Conservation (phyloP, 2,797 vertebrate genomes). For the Anomalospiza imberbis region DNA sequence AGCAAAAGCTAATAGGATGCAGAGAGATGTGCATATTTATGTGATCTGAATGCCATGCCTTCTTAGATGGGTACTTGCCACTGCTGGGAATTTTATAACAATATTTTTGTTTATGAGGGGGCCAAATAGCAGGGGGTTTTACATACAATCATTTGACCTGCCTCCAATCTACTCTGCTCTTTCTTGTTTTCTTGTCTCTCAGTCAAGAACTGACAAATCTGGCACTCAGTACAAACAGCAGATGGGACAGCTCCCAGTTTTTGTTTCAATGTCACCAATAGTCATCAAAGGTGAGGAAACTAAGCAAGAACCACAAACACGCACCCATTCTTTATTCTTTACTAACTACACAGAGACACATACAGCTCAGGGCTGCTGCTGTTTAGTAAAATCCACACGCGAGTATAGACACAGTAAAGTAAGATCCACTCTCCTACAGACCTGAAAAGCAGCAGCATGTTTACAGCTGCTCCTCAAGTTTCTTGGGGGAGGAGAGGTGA, state of each 20-base stretch:
- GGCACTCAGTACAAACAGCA: background rate
- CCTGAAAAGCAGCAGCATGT: background rate
- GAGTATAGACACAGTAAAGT: background rate
- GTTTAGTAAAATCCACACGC: background rate
- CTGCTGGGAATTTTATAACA: background rate
- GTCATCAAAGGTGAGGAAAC: background rate
- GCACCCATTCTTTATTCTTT: background rate
- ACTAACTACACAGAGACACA: background rate
- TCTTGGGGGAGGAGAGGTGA: background rate
- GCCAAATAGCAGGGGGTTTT: background rate
- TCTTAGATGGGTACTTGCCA: background rate
- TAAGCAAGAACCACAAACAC: background rate
- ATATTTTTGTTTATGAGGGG: background rate
- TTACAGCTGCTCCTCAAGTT: background rate
- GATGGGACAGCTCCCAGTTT: background rate
- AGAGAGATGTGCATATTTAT: background rate
- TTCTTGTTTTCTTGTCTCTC: background rate
- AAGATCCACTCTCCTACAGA: background rate
- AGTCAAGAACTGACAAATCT: background rate
- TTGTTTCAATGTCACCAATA: background rate
- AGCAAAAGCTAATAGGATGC: background rate
- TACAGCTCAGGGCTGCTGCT: background rate
- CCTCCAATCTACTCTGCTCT: background rate
- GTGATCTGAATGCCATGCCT: background rate
- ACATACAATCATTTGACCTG: background rate